phyloP scores from a whole-genome alignment of 1,140 invertebrate genomes.

The Drosophila carrolli region DNA sequence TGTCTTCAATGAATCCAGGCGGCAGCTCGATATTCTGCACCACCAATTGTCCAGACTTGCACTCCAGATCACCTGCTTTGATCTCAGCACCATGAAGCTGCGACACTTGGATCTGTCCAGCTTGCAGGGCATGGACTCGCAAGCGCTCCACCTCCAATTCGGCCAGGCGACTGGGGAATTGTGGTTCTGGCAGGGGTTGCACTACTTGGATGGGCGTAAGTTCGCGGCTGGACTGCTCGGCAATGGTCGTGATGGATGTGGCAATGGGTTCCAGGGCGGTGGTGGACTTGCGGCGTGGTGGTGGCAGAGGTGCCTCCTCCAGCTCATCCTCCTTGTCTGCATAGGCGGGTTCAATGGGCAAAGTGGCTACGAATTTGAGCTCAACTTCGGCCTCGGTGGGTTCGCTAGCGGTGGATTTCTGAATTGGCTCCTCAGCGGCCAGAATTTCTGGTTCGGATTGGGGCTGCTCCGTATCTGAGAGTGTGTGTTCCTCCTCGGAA shows the following conservation, averaged over 20 bases:
- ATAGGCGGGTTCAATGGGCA: constrained; percentile 59
- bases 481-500: constrained; percentile 29
- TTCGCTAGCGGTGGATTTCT: constrained; percentile 42
- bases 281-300: constrained; percentile 74
- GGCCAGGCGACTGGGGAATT: constrained; percentile 84
- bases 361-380: constrained; percentile 57
- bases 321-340: constrained; percentile 12
- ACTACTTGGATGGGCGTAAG: constrained; percentile 60
- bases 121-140: constrained; percentile 90
- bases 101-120: constrained; percentile 91
- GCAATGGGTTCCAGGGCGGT: constrained; percentile 55
- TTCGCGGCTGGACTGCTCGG: constrained; percentile 53
- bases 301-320: constrained; percentile 59
- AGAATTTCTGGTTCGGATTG: constrained; percentile 13
- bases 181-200: constrained; percentile 35
- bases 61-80: constrained; percentile 86
- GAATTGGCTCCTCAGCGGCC: constrained; percentile 18
- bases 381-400: constrained; percentile 61
- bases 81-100: constrained; percentile 91
- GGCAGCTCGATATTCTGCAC: constrained; percentile 88
- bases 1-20: constrained; percentile 87
- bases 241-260: constrained; percentile 35
- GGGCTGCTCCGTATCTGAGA: constrained; percentile 35
- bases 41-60: constrained; percentile 87
- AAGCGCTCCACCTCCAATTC: constrained; percentile 91